phyloP scores from a whole-genome alignment of 2,888 invertebrate species.

The Chironomus tentans region DNA sequence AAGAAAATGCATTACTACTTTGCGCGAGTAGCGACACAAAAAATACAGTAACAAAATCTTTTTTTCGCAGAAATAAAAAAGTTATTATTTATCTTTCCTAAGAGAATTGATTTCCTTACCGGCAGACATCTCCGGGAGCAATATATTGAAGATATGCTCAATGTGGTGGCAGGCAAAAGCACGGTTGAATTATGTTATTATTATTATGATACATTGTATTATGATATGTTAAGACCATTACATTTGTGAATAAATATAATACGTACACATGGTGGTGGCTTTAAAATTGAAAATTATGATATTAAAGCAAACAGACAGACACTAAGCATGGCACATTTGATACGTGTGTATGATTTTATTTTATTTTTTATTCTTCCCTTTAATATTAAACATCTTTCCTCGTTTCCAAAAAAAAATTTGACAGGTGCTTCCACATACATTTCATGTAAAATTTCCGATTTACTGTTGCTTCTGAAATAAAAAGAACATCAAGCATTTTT shows the following conservation, averaged over 20 bases:
- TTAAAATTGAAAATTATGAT: conserved; percentile 15
- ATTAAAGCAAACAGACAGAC: conserved; percentile 1
- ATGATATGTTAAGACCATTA: conserved; percentile 14
- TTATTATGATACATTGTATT: not conserved
- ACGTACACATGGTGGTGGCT: not conserved
- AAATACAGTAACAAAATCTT: not conserved
- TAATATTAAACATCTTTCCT: not conserved
- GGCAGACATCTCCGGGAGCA: too few relatives aligned
- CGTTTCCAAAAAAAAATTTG: not conserved
- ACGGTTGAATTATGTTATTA: not conserved
- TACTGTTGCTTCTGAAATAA: not conserved
- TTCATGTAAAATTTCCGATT: conserved; percentile 16
- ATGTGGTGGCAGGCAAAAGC: not conserved
- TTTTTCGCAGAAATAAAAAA: not conserved
- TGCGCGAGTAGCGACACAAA: not conserved
- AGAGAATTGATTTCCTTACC: conserved; percentile 15
- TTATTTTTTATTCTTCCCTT: not conserved
- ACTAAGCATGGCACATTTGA: not conserved
- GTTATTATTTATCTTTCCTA: conserved; percentile 17
- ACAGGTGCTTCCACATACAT: conserved; percentile 21
- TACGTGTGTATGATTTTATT: not conserved
- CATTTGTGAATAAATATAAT: not conserved
- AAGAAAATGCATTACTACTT: not conserved
- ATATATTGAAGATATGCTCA: too few relatives aligned
- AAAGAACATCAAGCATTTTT: too few relatives aligned